A percentile compares a stretch with the other conserved stretches of the same genome.
These are phyloP conservation scores for Drosophila obscura DNA, from an alignment of 1,140 invertebrate genomes.

Conservation along the genomic window DNA sequence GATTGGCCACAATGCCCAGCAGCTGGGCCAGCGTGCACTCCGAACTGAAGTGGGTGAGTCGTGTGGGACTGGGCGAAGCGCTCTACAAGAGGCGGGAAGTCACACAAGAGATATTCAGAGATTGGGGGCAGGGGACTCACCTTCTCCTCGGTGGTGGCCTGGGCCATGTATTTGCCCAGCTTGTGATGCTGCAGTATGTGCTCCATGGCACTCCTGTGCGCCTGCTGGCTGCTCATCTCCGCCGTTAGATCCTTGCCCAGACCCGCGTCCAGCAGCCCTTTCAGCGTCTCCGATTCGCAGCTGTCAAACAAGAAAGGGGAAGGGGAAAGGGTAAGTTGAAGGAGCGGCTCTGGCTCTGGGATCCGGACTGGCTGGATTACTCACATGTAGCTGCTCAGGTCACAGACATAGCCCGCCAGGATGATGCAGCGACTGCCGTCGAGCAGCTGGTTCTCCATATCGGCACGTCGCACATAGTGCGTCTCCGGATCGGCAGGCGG, in stretches of 20 bases:
- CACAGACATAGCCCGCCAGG: conserved; percentile 94
- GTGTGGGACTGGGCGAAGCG: conserved; percentile 32
- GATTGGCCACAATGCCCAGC: conserved; percentile 90
- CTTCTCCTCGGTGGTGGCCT: conserved; percentile 73
- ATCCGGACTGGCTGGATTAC: too few relatives aligned
- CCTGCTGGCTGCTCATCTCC: conserved; percentile 63
- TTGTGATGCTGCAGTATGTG: conserved; percentile 74
- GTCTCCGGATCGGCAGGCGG: conserved; percentile 86
- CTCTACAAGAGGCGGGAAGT: conserved; percentile 12
- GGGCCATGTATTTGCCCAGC: conserved; percentile 76
- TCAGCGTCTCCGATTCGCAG: conserved; percentile 57
- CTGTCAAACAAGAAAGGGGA: conserved; percentile 13
- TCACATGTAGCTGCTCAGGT: conserved; percentile 93
- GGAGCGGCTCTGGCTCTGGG: not conserved
- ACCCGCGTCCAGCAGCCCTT: conserved; percentile 49
- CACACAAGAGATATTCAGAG: too few relatives aligned
- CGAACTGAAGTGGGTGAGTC: conserved; percentile 86
- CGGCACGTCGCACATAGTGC: conserved; percentile 90
- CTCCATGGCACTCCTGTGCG: conserved; percentile 67
- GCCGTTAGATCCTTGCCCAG: conserved; percentile 85
- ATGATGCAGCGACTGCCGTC: conserved; percentile 97
- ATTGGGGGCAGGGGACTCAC: conserved; percentile 48
- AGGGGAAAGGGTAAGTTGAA: too few relatives aligned
- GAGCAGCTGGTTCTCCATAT: conserved; percentile 96
- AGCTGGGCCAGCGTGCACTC: conserved; percentile 91